Evolutionary conservation across 2,797 vertebrate genomes (phyloP), one percentile per base, ranked within the genome.

Genomic region (Thunnus albacares): DNA sequence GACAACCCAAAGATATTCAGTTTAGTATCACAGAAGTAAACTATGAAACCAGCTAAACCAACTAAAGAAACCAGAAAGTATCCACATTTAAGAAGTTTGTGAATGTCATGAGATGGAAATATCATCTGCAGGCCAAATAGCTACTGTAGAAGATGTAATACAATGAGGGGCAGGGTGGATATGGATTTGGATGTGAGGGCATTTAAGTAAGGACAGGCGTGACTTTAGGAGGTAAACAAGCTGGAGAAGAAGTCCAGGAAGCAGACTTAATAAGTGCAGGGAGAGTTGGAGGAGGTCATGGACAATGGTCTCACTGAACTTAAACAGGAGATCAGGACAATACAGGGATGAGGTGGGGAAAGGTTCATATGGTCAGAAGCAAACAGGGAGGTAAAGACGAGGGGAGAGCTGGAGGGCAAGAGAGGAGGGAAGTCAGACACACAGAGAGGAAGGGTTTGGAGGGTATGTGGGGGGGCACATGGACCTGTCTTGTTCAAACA

Each of bases 321-420:
- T 49, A 81, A 88, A 90, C 80, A 87, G 69, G 74, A 85, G 87
- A 71, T 80, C 61, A 75, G 79, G 73, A 88, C 87, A 91, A 89
- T 74, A 28, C 62, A 53, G 15, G 53, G 47, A 56, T 11, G 41
- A 75, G 28, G 67, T 8, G 20, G 52, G 63, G 14, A 82, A 51
- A 64, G 33, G 59, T 68, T 63, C 55, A 47, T 33, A 38, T 38
- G 56, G 57, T 51, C 30, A 1, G 6, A 43, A 18, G 56, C 47
- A 75, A 79, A 83, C 22, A 14, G 22, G 49, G 71, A 67, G 71
- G 69, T 75, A 28, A 78, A 80, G 70, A 64, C 1, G 9, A 26
- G 43, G 2, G 28, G 62, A 51, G 43, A 66, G 35, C 49, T 55
- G 35, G 38, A 43, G 68, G 68, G 38, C n/a, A 55, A 15, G n/a